These are phyloP conservation scores for Thunnus maccoyii DNA, from an alignment of 2,113 vertebrate genomes.

Conservation along the genomic window DNA sequence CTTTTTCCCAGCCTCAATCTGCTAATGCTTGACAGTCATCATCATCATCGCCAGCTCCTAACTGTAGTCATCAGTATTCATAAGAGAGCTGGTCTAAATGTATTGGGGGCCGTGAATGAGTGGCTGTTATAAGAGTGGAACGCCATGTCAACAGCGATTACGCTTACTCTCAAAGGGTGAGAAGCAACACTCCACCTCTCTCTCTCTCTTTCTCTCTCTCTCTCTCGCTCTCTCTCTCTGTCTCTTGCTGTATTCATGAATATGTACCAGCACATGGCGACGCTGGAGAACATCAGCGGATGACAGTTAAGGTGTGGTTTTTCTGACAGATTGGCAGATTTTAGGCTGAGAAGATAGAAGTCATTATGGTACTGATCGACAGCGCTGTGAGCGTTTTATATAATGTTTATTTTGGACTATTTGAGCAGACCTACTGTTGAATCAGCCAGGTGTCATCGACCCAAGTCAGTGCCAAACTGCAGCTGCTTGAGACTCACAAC, in stretches of 20 bases:
- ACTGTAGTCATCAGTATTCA: slow-evolving; percentile 70
- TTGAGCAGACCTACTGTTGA: background rate
- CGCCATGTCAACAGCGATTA: slow-evolving; percentile 75
- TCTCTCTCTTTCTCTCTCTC: slow-evolving; percentile 18
- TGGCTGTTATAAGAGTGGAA: slow-evolving; percentile 72
- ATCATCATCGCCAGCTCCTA: slow-evolving; percentile 35
- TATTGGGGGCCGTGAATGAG: slow-evolving; percentile 65
- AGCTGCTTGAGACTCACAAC: too few relatives aligned
- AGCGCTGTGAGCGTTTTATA: background rate
- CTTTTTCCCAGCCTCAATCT: slow-evolving; percentile 31
- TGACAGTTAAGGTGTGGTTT: slow-evolving; percentile 54
- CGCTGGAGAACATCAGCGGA: slow-evolving; percentile 23
- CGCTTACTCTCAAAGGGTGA: slow-evolving; percentile 59
- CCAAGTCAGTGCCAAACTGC: too few relatives aligned
- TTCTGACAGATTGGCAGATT: slow-evolving; percentile 38
- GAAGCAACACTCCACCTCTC: slow-evolving; percentile 44
- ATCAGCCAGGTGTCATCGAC: too few relatives aligned
- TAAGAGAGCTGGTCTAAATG: slow-evolving; percentile 64
- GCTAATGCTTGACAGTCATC: slow-evolving; percentile 52
- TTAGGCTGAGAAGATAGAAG: background rate
- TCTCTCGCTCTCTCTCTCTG: slow-evolving; percentile 16
- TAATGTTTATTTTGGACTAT: background rate
- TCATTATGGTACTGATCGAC: background rate
- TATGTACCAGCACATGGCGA: slow-evolving; percentile 36
- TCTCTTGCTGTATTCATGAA: slow-evolving; percentile 43